Base-by-base conservation (phyloP, 2,888 invertebrate species). In the Chirona hameri region DNA sequence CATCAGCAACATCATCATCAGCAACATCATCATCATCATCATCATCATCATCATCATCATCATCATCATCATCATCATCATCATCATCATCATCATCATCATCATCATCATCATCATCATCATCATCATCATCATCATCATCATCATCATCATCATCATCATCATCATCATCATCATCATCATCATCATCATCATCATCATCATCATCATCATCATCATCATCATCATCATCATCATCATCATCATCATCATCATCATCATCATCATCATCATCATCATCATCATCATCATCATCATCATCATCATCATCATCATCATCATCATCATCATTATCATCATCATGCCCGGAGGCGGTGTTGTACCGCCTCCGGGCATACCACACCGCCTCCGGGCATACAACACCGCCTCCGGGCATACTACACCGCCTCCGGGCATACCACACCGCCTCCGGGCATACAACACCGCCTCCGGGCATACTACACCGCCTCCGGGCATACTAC, bases 51-150 rank as follows among this genome's bases (percentile, higher is more conserved):
- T n/a, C 65, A 65, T n/a, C 65, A 65, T n/a, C 65, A 65, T n/a
- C 65, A 65, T n/a, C 65, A 65, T n/a, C 65, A 65, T n/a, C 65
- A 65, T 65, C 65, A 65, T n/a, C 65, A 65, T n/a, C 65, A 65
- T n/a, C 65, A 65, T n/a, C 65, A 65, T n/a, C 65, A 65, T n/a
- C 65, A 65, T 65, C 65, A 65, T n/a, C 65, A 65, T 65, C 65
- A 65, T n/a, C 65, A 65, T 65, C 65, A 65, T n/a, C 65, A 65
- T 65, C 65, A 65, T n/a, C 65, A 65, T 65, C 65, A 65, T n/a
- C 65, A 65, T 65, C 65, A 65, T n/a, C 65, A 65, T 65, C 65
- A 65, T n/a, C 65, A 65, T n/a, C 65, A 65, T 65, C 65, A 65
- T n/a, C 65, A 65, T 65, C 65, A 65, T n/a, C 65, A 65, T 65